These are phyloP conservation scores for Columba guinea DNA, from an alignment of 2,797 vertebrate species.

Conservation along the genomic window DNA sequence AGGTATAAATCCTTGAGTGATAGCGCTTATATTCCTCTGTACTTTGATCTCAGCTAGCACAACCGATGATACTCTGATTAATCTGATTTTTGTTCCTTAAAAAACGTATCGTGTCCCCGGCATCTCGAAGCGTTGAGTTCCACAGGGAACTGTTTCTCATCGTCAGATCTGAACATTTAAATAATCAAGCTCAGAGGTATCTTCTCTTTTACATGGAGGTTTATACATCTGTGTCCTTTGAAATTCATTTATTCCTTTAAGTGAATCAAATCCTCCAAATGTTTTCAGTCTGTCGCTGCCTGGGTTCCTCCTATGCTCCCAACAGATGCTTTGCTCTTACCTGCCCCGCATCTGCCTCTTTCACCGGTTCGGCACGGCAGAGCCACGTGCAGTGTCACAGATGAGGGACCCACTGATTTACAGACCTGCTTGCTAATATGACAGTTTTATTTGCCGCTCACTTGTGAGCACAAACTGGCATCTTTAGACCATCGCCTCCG, in stretches of 20 bases:
- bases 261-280: background rate
- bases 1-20: slow-evolving; percentile 53
- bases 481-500: background rate
- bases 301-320: background rate
- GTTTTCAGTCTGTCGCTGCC: background rate
- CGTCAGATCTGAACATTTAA: background rate
- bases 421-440: background rate
- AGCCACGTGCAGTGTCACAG: accelerated
- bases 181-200: background rate
- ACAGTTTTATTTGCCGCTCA: background rate
- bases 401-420: background rate
- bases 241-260: background rate
- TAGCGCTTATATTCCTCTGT: slow-evolving; percentile 44
- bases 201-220: background rate
- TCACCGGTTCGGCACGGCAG: accelerated
- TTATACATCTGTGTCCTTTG: slow-evolving; percentile 7
- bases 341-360: background rate
- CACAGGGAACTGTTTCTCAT: background rate
- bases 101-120: background rate
- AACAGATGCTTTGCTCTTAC: background rate
- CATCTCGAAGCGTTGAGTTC: background rate
- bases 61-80: slow-evolving; percentile 32
- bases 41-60: slow-evolving; percentile 49
- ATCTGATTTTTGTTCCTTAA: slow-evolving; percentile 32
- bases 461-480: background rate